phyloP scores from a whole-genome alignment of 1,140 invertebrate species.

The Dermatophagoides farinae region DNA sequence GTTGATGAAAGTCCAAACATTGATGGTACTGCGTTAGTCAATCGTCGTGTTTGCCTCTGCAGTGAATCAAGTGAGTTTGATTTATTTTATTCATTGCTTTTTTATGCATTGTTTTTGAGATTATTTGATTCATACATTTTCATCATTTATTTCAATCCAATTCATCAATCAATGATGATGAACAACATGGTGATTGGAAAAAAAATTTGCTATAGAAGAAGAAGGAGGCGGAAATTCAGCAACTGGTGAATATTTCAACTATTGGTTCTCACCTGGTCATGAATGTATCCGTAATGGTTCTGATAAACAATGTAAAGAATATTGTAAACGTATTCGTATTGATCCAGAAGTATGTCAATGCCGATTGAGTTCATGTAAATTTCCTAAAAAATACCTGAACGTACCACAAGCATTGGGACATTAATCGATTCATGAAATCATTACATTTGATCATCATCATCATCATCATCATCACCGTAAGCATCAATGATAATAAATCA shows the following conservation, averaged over 20 bases:
- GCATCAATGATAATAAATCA: too few relatives aligned
- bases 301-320: constrained; percentile 9
- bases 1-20: constrained; percentile 11
- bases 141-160: neutral
- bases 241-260: constrained; percentile 10
- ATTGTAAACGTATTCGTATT: constrained; percentile 9
- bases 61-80: constrained; percentile 7
- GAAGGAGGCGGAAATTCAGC: constrained; percentile 8
- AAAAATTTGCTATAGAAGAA: neutral
- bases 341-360: constrained; percentile 2
- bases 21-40: constrained; percentile 5
- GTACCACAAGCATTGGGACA: neutral
- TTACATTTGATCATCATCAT: neutral
- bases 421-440: neutral
- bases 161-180: neutral
- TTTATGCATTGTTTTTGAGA: neutral
- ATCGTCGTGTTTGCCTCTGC: constrained; percentile 9
- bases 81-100: neutral
- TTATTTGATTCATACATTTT: neutral
- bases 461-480: neutral
- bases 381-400: constrained; percentile 7
- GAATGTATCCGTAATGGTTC: constrained; percentile 9
- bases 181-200: neutral
- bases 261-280: constrained; percentile 10
- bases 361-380: constrained; percentile 9